Conservation (phyloP, 1,140 invertebrate genomes). For the Drosophila teissieri region DNA sequence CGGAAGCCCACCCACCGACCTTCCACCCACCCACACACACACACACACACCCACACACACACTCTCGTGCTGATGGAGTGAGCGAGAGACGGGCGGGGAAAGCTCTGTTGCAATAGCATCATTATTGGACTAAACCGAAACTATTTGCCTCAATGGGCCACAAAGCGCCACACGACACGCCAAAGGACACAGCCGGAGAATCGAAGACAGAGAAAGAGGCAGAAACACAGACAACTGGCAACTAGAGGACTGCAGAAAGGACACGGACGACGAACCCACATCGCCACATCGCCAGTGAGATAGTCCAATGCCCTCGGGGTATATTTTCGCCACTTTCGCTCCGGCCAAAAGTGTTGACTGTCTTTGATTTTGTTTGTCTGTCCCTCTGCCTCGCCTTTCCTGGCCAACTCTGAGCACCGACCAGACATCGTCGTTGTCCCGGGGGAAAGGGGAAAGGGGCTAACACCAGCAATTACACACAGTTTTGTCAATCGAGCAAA, state of each 20-base stretch:
- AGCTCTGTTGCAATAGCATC: slow-evolving; percentile 69
- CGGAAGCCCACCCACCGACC: slow-evolving; percentile 31
- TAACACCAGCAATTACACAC: slow-evolving; percentile 44
- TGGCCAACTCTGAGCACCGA: slow-evolving; percentile 1
- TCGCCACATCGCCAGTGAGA: slow-evolving; percentile 24
- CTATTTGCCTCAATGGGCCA: slow-evolving; percentile 78
- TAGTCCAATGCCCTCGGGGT: slow-evolving; percentile 68
- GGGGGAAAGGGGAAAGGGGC: slow-evolving; percentile 11
- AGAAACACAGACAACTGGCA: slow-evolving; percentile 17
- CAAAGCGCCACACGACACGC: slow-evolving; percentile 68
- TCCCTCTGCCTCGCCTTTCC: slow-evolving; percentile 16
- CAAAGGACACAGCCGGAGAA: slow-evolving; percentile 22
- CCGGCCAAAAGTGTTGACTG: slow-evolving; percentile 73
- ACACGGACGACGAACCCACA: slow-evolving; percentile 20
- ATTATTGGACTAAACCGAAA: slow-evolving; percentile 80
- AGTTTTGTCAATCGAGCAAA: slow-evolving; percentile 40
- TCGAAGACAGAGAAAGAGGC: slow-evolving; percentile 5
- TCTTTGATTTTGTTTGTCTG: slow-evolving; percentile 80
- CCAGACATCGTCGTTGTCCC: neutral
- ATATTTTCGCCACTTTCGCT: slow-evolving; percentile 75
- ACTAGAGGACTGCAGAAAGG: neutral
- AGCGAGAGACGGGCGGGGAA: slow-evolving; percentile 8
- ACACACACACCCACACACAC: slow-evolving; percentile 8
- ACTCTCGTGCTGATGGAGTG: neutral
- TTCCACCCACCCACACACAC: slow-evolving; percentile 9